Evolutionary conservation across 2,797 vertebrate species (phyloP), one percentile per base, ranked within the genome.

Genomic region (Myotis myotis): DNA sequence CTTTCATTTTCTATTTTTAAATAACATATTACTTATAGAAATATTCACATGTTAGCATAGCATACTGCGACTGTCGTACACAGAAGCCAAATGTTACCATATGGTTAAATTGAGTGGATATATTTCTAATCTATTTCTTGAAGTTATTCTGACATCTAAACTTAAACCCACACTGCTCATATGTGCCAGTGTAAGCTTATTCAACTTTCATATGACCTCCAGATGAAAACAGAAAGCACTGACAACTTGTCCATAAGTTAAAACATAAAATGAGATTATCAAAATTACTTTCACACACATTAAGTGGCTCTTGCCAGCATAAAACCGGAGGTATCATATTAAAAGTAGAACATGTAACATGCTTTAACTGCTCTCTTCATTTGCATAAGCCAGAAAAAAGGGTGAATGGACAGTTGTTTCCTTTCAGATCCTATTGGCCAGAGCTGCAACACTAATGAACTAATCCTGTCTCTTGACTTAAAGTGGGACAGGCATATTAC

Each of bases 291-390:
- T 95, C 33, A 55, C 16, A 93, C 2, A 47, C 4, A 74, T 86
- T 83, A 81, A 89, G 0, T 53, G 22, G 44, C 81, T 60, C 55
- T 83, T 91, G 49, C 47, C 75, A 64, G 74, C 49, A 87, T 86
- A 96, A 94, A 95, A 89, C 22, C 2, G 0, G n/a, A 87, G 71
- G 49, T n/a, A 84, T 57, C 47, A n/a, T 38, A 53, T 49, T 57
- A 83, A n/a, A 90, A 94, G 75, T 76, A 80, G 92, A 96, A 96
- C 8, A 87, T 16, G 28, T 88, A 66, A 92, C 92, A 91, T 47
- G 11, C 25, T 85, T 87, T 75, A 87, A 84, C 44, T 92, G 2
- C 30, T 78, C n/a, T 80, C 41, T 92, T 68, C 15, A 76, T 95
- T 87, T 95, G 76, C 68, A 84, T 80, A 94, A 93, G 7, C 3